These are phyloP conservation scores for Echiichthys vipera DNA, from an alignment of 2,797 vertebrate species.

Conservation along the genomic window DNA sequence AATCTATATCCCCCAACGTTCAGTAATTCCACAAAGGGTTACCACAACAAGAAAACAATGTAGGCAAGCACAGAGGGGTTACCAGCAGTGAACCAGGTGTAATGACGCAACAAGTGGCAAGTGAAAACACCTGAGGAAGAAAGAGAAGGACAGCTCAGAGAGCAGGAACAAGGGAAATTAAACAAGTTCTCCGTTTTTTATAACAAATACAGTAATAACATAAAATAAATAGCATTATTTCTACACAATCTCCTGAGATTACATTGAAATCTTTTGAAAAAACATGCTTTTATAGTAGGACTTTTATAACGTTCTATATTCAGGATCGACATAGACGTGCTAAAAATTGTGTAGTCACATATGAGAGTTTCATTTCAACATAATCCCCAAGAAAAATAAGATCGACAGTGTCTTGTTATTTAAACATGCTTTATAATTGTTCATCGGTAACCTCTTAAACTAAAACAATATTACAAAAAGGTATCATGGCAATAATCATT, in stretches of 20 bases:
- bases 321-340: background rate
- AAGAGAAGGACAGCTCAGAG: background rate
- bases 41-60: background rate
- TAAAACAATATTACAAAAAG: no score
- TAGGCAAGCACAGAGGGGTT: background rate
- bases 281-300: background rate
- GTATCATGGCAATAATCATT: background rate
- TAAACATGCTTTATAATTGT: no score
- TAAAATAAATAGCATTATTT: background rate
- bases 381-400: background rate
- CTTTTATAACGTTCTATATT: background rate
- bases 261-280: background rate
- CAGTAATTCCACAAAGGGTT: background rate
- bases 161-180: background rate
- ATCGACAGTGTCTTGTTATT: background rate
- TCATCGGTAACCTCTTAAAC: no score
- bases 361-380: background rate
- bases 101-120: constrained; percentile 16
- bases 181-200: background rate
- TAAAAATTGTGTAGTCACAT: background rate
- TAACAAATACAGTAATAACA: background rate
- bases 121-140: constrained; percentile 41
- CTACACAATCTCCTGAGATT: background rate
- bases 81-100: constrained; percentile 1
- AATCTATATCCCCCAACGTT: no score